Evolutionary conservation across 2,797 vertebrate genomes (phyloP), one percentile per base, ranked within the genome.

Genomic region (Sebastes trivittatus): DNA sequence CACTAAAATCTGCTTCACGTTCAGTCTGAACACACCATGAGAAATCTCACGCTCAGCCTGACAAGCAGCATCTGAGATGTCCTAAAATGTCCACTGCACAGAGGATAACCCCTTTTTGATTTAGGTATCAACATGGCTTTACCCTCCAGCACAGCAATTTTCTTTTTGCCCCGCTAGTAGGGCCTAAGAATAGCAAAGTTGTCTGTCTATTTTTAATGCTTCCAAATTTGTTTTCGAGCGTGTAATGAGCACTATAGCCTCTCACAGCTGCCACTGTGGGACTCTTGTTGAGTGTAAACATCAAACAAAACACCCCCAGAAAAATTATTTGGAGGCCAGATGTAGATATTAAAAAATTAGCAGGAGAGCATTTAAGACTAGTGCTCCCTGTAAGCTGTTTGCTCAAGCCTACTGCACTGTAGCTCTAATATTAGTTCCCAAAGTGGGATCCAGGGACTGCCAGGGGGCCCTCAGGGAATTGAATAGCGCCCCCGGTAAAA

Each of bases 361-460:
- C 72, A 81, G 34, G 80, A 81, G 77, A 89, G 58, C 36, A 38
- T 83, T 85, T 85, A 82, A 66, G 74, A 77, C 55, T 23, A 52
- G n/a, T 36, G 49, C 55, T 85, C 70, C 69, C 84, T 83, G 59
- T 75, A 46, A 87, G 88, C 85, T 81, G 86, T 89, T 90, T 88
- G 86, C 76, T 74, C 16, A 81, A 55, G 80, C 76, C 46, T 59
- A 30, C 34, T 65, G 60, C 6, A 59, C 72, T 82, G 84, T 55
- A 23, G 16, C 22, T 75, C 55, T 85, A 81, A 81, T 80, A 72
- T 86, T 81, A 84, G 78, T 42, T 90, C 88, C 83, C 73, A 86
- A 69, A 88, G 59, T 77, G 86, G 85, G 82, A 81, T 74, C 80
- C 70, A 61, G 77, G 81, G 85, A 89, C 78, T 29, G 68, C 75